Base-by-base conservation (phyloP, 2,113 vertebrate genomes). In the Stegastes partitus region DNA sequence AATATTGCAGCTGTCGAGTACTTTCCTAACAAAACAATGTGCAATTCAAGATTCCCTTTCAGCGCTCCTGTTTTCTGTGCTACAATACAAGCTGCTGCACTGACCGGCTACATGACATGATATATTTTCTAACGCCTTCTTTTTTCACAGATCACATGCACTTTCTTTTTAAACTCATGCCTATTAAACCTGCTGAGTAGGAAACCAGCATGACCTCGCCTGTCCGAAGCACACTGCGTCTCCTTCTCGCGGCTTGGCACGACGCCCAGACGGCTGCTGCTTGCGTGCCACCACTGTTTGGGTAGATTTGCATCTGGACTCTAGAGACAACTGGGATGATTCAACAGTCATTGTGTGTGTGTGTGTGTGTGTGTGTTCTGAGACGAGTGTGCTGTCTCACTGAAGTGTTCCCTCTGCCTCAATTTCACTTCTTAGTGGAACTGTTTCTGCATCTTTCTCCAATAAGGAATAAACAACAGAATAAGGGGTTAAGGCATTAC, bases 221-320 rank as follows among this genome's bases (percentile, higher is more conserved):
- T 84, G 88, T 87, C 83, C 84, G 65, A 44, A 26, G 70, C 49
- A 89, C 76, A 73, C 47, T 58, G 53, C 68, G 39, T 83, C 77
- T 89, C 74, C 64, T 73, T 73, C 66, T 77, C 5, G 4, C 39
- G 37, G 74, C 61, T 56, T 92, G 91, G 94, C 89, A 80, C 25
- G 21, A 19, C 4, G 84, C 93, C 91, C 87, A 82, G 84, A 59
- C 53, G 80, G 54, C 86, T 89, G 92, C 78, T 84, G 85, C 69
- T 93, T 93, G 92, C 91, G 91, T 93, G 93, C 91, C 84, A 90
- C 82, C 79, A 63, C 80, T 91, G 86, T 92, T 90, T 83, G 82
- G 76, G 31, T 64, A 79, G 91, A 94, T 94, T 93, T 91, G 84
- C 84, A 93, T 94, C 87, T 85, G 78, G 72, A 76, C 84, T 84